Evolutionary conservation across 2,888 invertebrate genomes (phyloP), one percentile per base, ranked within the genome.

Genomic region (Eudasyphora cyanicolor): DNA sequence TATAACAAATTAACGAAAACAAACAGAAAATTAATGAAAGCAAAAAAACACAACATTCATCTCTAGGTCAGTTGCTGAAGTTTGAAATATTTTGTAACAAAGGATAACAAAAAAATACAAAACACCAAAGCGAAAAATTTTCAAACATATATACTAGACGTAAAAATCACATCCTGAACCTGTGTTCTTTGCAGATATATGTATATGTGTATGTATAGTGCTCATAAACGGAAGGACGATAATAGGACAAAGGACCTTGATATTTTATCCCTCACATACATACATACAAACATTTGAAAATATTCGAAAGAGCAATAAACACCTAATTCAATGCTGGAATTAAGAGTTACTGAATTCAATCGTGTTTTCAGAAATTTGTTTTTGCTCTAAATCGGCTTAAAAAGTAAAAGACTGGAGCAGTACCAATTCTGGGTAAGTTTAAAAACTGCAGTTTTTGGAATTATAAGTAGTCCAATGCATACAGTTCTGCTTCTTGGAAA

Each of bases 181-280:
- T 75, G 38, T 57, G 21, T 62, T 62, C 54, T 42, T 32, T 70
- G 75, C 67, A 14, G 19, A 64, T 38, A 24, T 21, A 73, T 24
- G 38, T 77, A n/a, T 49, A 27, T 49, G 60, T 29, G 24, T 19
- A 19, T 49, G 12, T 14, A 27, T 49, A 73, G 38, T 54, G 51
- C 51, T 38, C 51, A 12, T 24, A 51, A 70, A n/a, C 38, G 79
- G 67, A 77, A 83, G 83, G 83, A 80, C 80, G 51, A 76, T 77
- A 24, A 27, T 62, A 76, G 49, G 69, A 57, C 77, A 67, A 74
- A 70, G 24, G 80, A 64, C 83, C 83, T 83, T 83, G 83, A 77
- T 51, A 74, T 45, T 60, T 60, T 35, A 14, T 49, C 27, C 27
- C 38, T 3, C 45, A 45, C 45, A n/a, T n/a, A 45, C 12, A n/a